Conservation (phyloP, 2,797 vertebrate genomes). For the Sebastolobus altivelis region DNA sequence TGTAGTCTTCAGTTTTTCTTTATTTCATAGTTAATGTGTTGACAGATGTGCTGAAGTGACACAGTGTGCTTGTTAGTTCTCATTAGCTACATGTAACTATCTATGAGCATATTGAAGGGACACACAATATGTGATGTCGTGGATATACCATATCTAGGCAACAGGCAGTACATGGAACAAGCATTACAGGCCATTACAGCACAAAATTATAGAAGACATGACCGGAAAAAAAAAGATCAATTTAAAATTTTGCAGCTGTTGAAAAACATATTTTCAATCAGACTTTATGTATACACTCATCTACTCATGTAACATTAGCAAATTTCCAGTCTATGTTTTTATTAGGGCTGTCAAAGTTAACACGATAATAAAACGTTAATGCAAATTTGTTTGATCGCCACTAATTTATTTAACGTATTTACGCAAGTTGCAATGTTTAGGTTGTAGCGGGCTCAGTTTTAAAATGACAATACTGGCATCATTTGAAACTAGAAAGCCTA, state of each 20-base stretch:
- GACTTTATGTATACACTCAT: background rate
- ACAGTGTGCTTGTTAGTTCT: constrained; percentile 22
- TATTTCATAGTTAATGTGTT: constrained; percentile 11
- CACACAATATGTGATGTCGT: constrained; percentile 25
- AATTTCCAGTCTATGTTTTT: too few species aligned
- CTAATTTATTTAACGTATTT: too few species aligned
- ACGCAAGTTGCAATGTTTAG: too few species aligned
- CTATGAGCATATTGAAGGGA: constrained; percentile 36
- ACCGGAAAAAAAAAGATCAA: background rate
- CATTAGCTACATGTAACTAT: constrained; percentile 35
- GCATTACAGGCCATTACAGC: background rate
- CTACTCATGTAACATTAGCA: background rate
- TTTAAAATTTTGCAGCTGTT: background rate
- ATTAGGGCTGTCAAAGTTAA: too few species aligned
- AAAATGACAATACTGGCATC: too few species aligned
- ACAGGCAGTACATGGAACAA: background rate
- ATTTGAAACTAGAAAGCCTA: too few species aligned
- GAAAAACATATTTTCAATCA: background rate
- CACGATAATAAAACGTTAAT: too few species aligned
- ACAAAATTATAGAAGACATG: background rate
- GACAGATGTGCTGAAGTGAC: constrained; percentile 32
- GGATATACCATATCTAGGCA: background rate
- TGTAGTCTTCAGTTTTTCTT: background rate
- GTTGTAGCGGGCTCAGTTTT: too few species aligned
- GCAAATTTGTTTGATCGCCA: too few species aligned